A percentile compares a stretch with the other conserved stretches of the same genome.
Evolutionary conservation across 2,113 vertebrate species (phyloP).

Genomic region (Pongo pygmaeus): DNA sequence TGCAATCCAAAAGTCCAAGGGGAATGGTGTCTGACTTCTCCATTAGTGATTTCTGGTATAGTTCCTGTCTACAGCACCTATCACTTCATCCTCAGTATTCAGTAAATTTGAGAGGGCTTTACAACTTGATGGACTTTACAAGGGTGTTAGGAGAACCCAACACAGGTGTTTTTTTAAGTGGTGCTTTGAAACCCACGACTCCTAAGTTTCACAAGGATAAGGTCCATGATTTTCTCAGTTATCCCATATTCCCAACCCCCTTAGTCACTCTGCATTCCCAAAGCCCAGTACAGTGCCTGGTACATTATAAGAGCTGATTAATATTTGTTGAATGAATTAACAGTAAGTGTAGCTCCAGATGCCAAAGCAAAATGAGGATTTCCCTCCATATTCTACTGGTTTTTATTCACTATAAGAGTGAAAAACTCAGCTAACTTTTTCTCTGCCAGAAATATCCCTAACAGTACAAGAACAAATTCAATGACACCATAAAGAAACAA

Average conservation of each 20-base stretch:
- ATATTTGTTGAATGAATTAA: neutral
- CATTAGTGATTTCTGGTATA: neutral
- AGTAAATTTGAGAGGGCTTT: neutral
- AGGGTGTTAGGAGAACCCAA: neutral
- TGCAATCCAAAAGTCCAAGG: neutral
- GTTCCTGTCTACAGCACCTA: neutral
- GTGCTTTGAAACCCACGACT: neutral
- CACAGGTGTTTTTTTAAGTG: neutral
- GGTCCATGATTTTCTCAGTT: neutral
- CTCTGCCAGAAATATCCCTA: neutral
- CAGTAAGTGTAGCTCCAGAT: neutral
- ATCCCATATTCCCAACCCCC: fast-evolving
- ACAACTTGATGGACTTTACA: neutral
- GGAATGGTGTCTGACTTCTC: neutral
- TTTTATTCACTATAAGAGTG: neutral
- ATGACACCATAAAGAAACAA: neutral
- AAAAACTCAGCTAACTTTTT: neutral
- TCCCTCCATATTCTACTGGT: neutral
- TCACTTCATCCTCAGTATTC: neutral
- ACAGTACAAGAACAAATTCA: neutral
- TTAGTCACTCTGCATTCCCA: neutral
- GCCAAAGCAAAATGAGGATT: neutral
- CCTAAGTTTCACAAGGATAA: neutral
- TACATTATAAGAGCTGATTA: neutral
- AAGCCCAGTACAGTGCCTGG: neutral